Percentiles rank a stretch among this genome's conserved stretches.
These are phyloP conservation scores for Parochlus steinenii DNA, from an alignment of 2,888 invertebrate species.

Conservation along the genomic window DNA sequence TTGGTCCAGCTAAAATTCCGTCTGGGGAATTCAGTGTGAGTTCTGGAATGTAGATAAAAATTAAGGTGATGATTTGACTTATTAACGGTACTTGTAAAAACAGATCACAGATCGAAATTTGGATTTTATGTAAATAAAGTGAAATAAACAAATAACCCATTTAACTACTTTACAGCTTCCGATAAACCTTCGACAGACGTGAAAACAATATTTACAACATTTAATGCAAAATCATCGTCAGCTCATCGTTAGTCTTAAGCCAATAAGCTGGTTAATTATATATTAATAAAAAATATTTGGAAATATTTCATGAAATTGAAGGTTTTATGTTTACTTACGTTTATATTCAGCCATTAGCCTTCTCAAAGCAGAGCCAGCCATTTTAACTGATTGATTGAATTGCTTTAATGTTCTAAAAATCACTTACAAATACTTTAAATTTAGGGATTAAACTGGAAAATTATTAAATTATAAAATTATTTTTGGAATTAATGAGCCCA, in stretches of 20 bases:
- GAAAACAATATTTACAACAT: not conserved
- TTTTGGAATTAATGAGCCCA: too few species aligned
- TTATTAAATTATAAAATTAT: too few species aligned
- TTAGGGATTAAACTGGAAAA: too few species aligned
- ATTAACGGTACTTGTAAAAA: too few species aligned
- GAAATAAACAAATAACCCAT: too few species aligned
- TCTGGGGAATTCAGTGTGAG: constrained; percentile 92
- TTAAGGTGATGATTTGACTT: not conserved
- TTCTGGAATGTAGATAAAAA: constrained; percentile 40
- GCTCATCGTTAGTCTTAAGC: not conserved
- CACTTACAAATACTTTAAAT: too few species aligned
- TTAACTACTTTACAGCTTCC: too few species aligned
- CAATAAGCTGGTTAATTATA: not conserved
- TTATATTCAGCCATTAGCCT: constrained; percentile 80
- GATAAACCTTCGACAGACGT: too few species aligned
- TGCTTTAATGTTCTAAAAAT: too few species aligned
- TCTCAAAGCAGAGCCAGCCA: constrained; percentile 74
- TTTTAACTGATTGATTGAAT: too few species aligned
- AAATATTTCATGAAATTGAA: not conserved
- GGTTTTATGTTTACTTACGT: constrained; percentile 34
- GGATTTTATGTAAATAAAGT: too few species aligned
- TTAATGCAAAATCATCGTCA: not conserved
- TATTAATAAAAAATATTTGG: not conserved
- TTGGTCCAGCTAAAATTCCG: constrained; percentile 95
- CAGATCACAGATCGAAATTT: not conserved